Base-by-base conservation (phyloP, 2,797 vertebrate genomes). In the Anisognathus igniventris region DNA sequence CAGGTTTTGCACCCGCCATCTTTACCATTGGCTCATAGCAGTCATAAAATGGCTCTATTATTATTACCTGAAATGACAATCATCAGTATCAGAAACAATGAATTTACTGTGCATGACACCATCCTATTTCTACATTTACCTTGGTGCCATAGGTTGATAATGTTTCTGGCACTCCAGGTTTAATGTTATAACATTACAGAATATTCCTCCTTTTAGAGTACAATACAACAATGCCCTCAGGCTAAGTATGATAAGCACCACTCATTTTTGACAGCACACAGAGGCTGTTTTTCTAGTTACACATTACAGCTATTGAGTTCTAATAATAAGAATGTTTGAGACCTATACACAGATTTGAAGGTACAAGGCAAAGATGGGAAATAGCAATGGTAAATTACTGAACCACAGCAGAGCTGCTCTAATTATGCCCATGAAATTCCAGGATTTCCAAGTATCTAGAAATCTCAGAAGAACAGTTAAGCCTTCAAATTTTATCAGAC, bases 21-120 rank as follows among this genome's bases (percentile, higher is more conserved):
- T 95, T 98, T 37, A 99, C 98, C 99, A 99, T 99, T 5, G 99
- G 98, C 30, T 98, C 98, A 3, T 99, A 99, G 94, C 99, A 99
- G 80, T 99, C 99, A 80, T 98, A 99, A 97, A 98, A 99, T 27
- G 99, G 99, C 76, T 99, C 99, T 58, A 99, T 98, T 78, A 99
- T 98, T 97, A 99, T 99, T 71, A 99, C 98, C 99, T 99, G 90
- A 70, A 97, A 91, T 68, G 86, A 96, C 64, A 90, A 74, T 40
- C 22, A 84, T 7, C 35, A 53, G 60, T 75, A 76, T 92, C n/a
- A 89, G 77, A 93, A 90, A 77, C 12, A 83, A 40, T 86, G 35
- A 85, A 51, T 58, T 65, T 66, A 70, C 12, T 0, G 0, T 21
- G 39, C 15, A 45, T 3, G 4, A 62, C 27, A 35, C 8, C 24